Conservation (phyloP, 2,797 vertebrate species). For the Premnoplex brunnescens region DNA sequence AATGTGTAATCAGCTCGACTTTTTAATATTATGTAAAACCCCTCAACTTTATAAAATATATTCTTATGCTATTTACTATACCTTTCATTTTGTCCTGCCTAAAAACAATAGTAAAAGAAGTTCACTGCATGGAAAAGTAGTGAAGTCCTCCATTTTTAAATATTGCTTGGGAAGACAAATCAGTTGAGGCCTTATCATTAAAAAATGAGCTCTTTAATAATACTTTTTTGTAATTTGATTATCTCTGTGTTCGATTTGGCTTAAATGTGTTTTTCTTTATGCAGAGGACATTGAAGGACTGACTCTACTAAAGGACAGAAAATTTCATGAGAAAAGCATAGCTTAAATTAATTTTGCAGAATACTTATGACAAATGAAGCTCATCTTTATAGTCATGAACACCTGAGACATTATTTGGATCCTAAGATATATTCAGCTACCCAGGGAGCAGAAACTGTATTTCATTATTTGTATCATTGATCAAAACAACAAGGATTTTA, state of each 20-base stretch:
- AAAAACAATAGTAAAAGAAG: neutral
- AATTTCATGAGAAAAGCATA: neutral
- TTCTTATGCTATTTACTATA: neutral
- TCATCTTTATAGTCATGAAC: neutral
- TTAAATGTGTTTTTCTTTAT: neutral
- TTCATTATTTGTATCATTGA: neutral
- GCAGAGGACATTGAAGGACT: neutral
- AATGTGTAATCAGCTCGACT: neutral
- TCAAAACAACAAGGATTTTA: neutral
- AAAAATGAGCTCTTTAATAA: neutral
- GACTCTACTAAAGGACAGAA: neutral
- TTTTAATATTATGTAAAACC: neutral
- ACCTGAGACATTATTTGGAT: neutral
- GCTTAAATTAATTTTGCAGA: slow-evolving; percentile 3
- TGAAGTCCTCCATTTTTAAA: neutral
- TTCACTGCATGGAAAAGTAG: neutral
- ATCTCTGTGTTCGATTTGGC: neutral
- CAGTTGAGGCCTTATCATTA: neutral
- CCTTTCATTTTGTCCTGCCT: neutral
- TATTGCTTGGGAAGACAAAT: neutral
- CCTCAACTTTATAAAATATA: neutral
- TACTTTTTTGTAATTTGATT: neutral
- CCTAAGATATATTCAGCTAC: neutral
- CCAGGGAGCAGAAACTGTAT: neutral
- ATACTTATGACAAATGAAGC: neutral